These are phyloP conservation scores for Pteronotus mesoamericanus DNA, from an alignment of 2,797 vertebrate species.

Conservation along the genomic window DNA sequence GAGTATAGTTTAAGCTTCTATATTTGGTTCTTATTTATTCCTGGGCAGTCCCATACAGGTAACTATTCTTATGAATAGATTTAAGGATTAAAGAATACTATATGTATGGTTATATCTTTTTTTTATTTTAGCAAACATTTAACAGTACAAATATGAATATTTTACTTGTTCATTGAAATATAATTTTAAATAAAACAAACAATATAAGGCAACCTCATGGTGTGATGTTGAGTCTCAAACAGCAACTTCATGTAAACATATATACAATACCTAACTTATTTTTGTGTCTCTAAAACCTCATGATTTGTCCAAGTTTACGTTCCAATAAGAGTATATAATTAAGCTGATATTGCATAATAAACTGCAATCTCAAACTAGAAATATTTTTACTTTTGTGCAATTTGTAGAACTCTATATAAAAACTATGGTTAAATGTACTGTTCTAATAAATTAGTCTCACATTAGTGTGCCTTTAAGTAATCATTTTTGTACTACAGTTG, in stretches of 20 bases:
- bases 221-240: neutral
- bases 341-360: neutral
- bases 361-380: neutral
- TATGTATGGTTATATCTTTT: neutral
- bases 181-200: neutral
- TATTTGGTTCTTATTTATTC: slow-evolving; percentile 1
- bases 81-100: neutral
- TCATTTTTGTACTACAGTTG: slow-evolving; percentile 36
- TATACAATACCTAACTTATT: neutral
- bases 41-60: neutral
- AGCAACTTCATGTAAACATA: neutral
- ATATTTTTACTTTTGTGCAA: neutral
- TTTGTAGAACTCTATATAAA: neutral
- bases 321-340: neutral
- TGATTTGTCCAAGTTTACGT: neutral
- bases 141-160: neutral
- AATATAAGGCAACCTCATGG: neutral
- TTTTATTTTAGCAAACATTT: neutral
- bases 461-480: slow-evolving; percentile 18
- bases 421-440: neutral
- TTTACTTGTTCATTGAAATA: neutral
- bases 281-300: neutral
- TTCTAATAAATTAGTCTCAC: neutral
- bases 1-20: neutral
- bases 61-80: neutral